Evolutionary conservation across 1,140 invertebrate genomes (phyloP), one percentile per base, ranked within the genome.

Genomic region (Leptinotarsa lineolata): DNA sequence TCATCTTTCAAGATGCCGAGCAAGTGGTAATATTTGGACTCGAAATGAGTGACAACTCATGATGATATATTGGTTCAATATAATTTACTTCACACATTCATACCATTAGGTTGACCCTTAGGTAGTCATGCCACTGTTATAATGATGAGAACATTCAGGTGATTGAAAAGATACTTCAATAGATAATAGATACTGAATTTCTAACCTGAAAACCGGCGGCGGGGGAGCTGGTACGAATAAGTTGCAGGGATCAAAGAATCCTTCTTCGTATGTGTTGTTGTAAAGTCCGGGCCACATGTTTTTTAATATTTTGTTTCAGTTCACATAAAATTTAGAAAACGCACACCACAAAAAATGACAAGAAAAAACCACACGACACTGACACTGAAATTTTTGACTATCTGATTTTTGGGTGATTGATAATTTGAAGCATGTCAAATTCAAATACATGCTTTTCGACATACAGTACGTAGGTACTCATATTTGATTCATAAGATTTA

Each of bases 321-420:
- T 44, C 22, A 24, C 69, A 71, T 58, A 46, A 71, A 63, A 71
- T 60, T 71, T 71, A 44, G 18, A 58, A 63, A 71, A 63, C 58
- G 60, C 69, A 71, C 21, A 71, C 16, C 16, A 71, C 69, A n/a
- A 71, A 45, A 59, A 59, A 70, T 54, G 15, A 60, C 69, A 24
- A 24, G 24, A 39, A 71, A 22, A 68, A n/a, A 6, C n/a, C 21
- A 63, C 58, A 59, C 69, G 58, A 46, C 58, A 71, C 69, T 63
- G 69, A 71, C 69, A 71, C 69, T 71, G 30, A 71, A 71, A 63
- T 71, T 63, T 68, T 71, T 71, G 59, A 70, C 54, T 59, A 15
- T 24, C 45, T 63, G 21, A 63, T 8, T 63, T 30, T 21, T 54
- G 48, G 8, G 30, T 39, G 30, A 39, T 11, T 30, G 1, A 30